A percentile compares a stretch with the other conserved stretches of the same genome.
These are phyloP conservation scores for Tethya wilhelma DNA, from an alignment of 37 sponge, comb jelly and placozoan genomes.

Conservation along the genomic window DNA sequence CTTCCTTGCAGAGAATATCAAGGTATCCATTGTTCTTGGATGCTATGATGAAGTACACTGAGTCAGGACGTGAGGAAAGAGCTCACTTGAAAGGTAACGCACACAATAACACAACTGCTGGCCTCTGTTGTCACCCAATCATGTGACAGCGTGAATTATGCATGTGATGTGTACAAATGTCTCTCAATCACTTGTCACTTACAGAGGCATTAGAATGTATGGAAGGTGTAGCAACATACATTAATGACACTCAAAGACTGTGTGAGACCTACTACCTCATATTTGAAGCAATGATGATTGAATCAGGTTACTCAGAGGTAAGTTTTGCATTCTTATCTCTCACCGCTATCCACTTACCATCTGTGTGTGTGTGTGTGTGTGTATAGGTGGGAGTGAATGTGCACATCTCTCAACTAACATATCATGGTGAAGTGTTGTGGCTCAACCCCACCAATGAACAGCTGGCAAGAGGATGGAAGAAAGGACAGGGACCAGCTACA, in stretches of 20 bases:
- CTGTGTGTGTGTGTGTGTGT: neutral
- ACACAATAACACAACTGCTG: neutral
- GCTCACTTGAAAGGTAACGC: conserved; percentile 33
- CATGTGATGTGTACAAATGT: neutral
- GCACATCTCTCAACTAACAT: conserved; percentile 50
- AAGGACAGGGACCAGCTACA: conserved; percentile 81
- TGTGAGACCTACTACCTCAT: conserved; percentile 65
- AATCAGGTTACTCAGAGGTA: no score
- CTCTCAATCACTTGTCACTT: no score
- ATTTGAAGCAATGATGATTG: conserved; percentile 62
- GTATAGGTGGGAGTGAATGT: conserved; percentile 63
- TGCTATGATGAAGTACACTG: conserved; percentile 55
- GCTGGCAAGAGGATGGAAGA: conserved; percentile 68
- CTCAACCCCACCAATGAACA: conserved; percentile 69
- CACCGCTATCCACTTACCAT: neutral
- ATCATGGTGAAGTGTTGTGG: conserved; percentile 72
- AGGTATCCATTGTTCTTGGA: conserved; percentile 84
- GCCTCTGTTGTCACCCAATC: neutral
- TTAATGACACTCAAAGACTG: conserved; percentile 85
- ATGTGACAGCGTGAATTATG: no score
- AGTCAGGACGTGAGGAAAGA: conserved; percentile 54
- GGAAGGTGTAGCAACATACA: conserved; percentile 62
- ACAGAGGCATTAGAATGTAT: conserved; percentile 70
- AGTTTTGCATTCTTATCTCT: no score
- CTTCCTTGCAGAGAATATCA: conserved; percentile 60